These are phyloP conservation scores for Enteromius argenteus DNA, from an alignment of 2,797 vertebrate species.

Conservation along the genomic window DNA sequence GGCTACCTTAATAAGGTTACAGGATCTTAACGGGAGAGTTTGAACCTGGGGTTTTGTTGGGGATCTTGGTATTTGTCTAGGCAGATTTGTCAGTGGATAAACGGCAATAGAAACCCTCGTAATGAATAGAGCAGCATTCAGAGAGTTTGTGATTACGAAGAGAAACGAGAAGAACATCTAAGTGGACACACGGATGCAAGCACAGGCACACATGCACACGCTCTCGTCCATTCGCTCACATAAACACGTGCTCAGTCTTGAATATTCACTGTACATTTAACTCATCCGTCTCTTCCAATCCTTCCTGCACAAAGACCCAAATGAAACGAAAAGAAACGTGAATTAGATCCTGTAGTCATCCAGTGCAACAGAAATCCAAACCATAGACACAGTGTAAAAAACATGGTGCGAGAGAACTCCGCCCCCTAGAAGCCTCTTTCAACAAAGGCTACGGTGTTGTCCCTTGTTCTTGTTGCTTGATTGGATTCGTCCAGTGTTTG, in stretches of 20 bases:
- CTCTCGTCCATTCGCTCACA: constrained; percentile 33
- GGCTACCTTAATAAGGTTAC: constrained; percentile 44
- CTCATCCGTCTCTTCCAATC: constrained; percentile 65
- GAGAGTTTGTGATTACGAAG: constrained; percentile 54
- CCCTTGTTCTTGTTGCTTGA: constrained; percentile 79
- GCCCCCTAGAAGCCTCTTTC: constrained; percentile 89
- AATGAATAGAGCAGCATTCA: constrained; percentile 62
- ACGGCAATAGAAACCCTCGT: constrained; percentile 51
- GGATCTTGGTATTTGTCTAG: constrained; percentile 47
- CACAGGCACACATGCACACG: constrained; percentile 46
- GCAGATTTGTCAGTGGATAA: constrained; percentile 44
- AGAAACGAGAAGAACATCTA: constrained; percentile 58
- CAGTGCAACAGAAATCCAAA: constrained; percentile 94
- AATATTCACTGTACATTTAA: constrained; percentile 51
- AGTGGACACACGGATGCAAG: constrained; percentile 58
- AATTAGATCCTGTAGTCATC: constrained; percentile 88
- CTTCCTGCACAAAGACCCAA: constrained; percentile 74
- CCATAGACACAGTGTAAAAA: constrained; percentile 99
- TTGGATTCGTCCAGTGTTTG: constrained; percentile 74
- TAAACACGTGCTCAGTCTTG: constrained; percentile 43
- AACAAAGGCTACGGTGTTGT: constrained; percentile 89
- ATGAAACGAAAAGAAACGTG: constrained; percentile 70
- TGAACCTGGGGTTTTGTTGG: constrained; percentile 25
- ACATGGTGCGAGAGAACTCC: constrained; percentile 96
- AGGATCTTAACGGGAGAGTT: constrained; percentile 33